phyloP scores from a whole-genome alignment of 2,113 vertebrate species.

The Dipodomys spectabilis region DNA sequence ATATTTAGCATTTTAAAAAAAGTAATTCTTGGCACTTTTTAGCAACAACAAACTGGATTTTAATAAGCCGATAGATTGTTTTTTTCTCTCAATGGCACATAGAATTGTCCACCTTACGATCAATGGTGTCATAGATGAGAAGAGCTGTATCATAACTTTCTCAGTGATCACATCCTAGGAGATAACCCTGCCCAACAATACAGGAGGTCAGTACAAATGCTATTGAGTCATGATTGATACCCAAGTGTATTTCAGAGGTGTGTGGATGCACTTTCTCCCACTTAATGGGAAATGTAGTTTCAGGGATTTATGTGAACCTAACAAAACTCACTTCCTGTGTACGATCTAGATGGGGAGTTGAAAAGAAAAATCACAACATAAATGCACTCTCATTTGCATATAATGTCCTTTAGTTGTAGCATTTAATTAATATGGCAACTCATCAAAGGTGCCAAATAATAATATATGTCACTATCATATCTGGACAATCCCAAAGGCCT shows the following conservation, averaged over 20 bases:
- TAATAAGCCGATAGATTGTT: not conserved
- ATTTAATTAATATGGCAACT: conserved; percentile 69
- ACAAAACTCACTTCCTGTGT: not conserved
- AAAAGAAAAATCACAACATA: conserved; percentile 58
- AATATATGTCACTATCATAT: conserved; percentile 53
- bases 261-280: not conserved
- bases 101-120: not conserved
- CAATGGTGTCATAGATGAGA: not conserved
- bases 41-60: not conserved
- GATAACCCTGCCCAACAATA: not conserved
- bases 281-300: not conserved
- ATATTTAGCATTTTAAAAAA: not conserved
- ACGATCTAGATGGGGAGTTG: not conserved
- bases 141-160: not conserved
- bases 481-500: conserved; percentile 49
- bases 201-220: not conserved
- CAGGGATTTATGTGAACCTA: not conserved
- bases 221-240: not conserved
- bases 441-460: conserved; percentile 66
- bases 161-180: not conserved
- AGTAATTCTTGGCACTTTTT: not conserved
- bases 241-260: not conserved
- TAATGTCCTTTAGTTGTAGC: conserved; percentile 61
- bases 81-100: not conserved
- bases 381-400: conserved; percentile 63